phyloP scores from a whole-genome alignment of 2,113 vertebrate genomes.

The Siphamia tubifer region DNA sequence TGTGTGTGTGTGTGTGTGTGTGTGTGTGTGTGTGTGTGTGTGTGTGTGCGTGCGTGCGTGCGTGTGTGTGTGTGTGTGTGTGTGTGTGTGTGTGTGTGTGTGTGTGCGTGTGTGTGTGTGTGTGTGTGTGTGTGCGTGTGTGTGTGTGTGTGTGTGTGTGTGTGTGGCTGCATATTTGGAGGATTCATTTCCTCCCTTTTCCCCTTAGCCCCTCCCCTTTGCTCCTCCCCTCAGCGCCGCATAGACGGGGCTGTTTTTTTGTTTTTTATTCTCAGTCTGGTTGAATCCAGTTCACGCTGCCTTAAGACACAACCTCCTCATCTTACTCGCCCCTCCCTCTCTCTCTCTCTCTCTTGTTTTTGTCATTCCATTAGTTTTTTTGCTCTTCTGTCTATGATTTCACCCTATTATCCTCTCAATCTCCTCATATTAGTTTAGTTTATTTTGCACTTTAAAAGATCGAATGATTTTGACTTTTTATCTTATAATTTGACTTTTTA shows the following conservation, averaged over 20 bases:
- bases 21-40: too few species aligned
- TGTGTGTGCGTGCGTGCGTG: too few species aligned
- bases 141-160: too few species aligned
- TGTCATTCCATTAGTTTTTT: background rate
- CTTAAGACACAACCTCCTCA: constrained; percentile 27
- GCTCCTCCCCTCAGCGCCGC: constrained; percentile 6
- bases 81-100: too few species aligned
- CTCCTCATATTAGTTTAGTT: background rate
- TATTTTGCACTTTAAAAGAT: too few species aligned
- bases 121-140: too few species aligned
- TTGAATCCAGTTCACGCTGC: constrained; percentile 74
- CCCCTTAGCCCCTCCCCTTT: background rate
- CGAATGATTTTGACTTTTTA: too few species aligned
- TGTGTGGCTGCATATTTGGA: background rate
- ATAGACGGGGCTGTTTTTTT: constrained; percentile 54
- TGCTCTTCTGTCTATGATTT: background rate
- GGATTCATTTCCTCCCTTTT: constrained; percentile 2
- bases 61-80: too few species aligned
- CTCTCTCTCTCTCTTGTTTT: background rate
- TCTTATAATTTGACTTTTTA: too few species aligned
- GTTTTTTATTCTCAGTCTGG: constrained; percentile 68
- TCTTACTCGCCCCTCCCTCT: constrained; percentile 6
- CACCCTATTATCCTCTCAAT: too few species aligned
- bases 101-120: too few species aligned
- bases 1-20: too few species aligned